phyloP scores from a whole-genome alignment of 2,113 vertebrate genomes.

The Eublepharis macularius region DNA sequence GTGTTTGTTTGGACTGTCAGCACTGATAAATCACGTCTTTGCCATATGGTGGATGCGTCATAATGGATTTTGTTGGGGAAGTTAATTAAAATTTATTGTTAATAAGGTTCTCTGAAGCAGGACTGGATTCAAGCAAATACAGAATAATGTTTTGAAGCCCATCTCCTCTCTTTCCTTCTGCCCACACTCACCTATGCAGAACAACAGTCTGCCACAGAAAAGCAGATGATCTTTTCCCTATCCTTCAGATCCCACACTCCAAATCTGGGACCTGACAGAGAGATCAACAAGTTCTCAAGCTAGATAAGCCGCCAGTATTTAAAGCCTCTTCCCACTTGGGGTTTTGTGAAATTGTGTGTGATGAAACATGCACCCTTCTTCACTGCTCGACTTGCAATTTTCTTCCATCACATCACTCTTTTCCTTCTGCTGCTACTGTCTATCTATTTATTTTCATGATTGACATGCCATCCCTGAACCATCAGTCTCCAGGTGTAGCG shows the following conservation, averaged over 20 bases:
- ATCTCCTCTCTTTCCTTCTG: neutral
- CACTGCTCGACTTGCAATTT: neutral
- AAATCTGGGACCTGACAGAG: neutral
- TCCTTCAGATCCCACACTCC: neutral
- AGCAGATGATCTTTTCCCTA: neutral
- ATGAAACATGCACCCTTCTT: neutral
- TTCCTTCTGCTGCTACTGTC: too few species aligned
- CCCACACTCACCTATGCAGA: neutral
- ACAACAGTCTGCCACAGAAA: too few species aligned
- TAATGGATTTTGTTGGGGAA: neutral
- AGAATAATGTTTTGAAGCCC: neutral
- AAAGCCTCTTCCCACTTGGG: neutral
- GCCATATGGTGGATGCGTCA: slow-evolving; percentile 5
- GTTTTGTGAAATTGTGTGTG: neutral
- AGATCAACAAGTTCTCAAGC: neutral
- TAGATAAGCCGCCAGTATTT: neutral
- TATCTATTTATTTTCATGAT: too few species aligned
- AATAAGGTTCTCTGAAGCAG: slow-evolving; percentile 5
- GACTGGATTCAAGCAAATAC: neutral
- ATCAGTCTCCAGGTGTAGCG: too few species aligned
- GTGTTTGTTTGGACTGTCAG: neutral
- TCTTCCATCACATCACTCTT: too few species aligned
- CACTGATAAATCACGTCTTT: neutral
- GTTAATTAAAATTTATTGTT: slow-evolving; percentile 19
- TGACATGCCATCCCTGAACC: too few species aligned